Evolutionary conservation across 2,797 vertebrate genomes (phyloP), one percentile per base, ranked within the genome.

Genomic region (Lutjanus campechanus): DNA sequence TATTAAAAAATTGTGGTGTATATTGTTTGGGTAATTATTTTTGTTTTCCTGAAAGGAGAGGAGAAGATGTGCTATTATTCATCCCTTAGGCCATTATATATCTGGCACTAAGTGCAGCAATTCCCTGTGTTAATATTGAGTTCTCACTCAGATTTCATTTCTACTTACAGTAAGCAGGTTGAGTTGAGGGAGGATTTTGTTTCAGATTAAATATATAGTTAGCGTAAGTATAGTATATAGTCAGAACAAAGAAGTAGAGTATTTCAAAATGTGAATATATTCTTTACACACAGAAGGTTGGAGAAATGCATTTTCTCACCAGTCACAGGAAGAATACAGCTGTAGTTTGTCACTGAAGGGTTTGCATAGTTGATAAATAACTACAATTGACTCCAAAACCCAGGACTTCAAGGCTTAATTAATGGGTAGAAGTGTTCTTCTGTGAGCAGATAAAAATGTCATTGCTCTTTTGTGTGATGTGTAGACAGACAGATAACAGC

Each of bases 1-100:
- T 68, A 71, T 10, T 0, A 19, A 59, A 62, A 12, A 60, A 71
- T 69, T 66, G 60, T 44, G 44, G n/a, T 61, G 22, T 55, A 50
- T 53, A 29, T 64, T 82, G 46, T 66, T 78, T 55, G 20, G 29
- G 59, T 59, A 82, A 79, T 82, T 73, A 16, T 70, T 73, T 65
- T 73, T 64, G 54, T 75, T 83, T 69, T 67, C 44, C 44, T 76
- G 36, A 65, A 69, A 64, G 76, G 55, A 69, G 67, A 76, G 66
- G 53, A 66, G 53, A 76, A 83, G 70, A 72, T 82, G 5, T 29
- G 7, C 20, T 71, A 8, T 17, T 72, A 81, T 69, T 76, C 73
- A 62, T 67, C 82, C 54, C 65, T 19, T 12, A 36, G 40, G 79
- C 44, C 40, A n/a, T 74, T 64, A 71, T 22, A 61, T 58, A 80